Evolutionary conservation across 1,140 invertebrate species (phyloP).

Genomic region (Micrasema longulum): DNA sequence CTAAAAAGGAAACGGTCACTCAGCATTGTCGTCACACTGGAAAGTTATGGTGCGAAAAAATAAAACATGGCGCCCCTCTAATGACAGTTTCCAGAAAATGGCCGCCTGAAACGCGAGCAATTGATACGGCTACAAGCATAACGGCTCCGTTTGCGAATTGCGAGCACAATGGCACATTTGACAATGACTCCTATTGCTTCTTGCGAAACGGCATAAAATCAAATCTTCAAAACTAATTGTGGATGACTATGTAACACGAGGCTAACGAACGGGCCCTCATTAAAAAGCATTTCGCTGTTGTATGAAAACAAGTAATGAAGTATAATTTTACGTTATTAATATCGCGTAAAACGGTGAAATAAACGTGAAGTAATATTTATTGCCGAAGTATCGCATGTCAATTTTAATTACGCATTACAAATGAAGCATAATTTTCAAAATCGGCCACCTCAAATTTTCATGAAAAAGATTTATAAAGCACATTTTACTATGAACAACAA

Average conservation of each 20-base stretch:
- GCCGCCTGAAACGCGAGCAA: constrained; percentile 29
- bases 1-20: constrained; percentile 9
- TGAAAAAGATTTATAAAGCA: too few relatives aligned
- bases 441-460: too few relatives aligned
- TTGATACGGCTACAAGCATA: constrained; percentile 8
- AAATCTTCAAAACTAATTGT: constrained; percentile 41
- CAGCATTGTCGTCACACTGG: constrained; percentile 17
- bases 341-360: constrained; percentile 2
- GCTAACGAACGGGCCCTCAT: constrained; percentile 34
- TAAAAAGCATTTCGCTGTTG: constrained; percentile 10
- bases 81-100: constrained; percentile 20
- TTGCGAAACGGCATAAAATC: constrained; percentile 31
- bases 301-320: constrained; percentile 15
- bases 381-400: background rate
- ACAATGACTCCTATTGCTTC: constrained; percentile 24
- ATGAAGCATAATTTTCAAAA: too few relatives aligned
- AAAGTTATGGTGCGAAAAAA: constrained; percentile 34
- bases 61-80: constrained; percentile 21
- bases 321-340: constrained; percentile 25
- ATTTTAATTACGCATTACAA: constrained; percentile 7
- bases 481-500: too few relatives aligned
- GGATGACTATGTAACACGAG: constrained; percentile 35
- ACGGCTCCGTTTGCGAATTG: background rate
- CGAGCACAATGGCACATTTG: constrained; percentile 25
- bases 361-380: constrained; percentile 17